Evolutionary conservation across 2,113 vertebrate species (phyloP).

Genomic region (Lepus timidus): DNA sequence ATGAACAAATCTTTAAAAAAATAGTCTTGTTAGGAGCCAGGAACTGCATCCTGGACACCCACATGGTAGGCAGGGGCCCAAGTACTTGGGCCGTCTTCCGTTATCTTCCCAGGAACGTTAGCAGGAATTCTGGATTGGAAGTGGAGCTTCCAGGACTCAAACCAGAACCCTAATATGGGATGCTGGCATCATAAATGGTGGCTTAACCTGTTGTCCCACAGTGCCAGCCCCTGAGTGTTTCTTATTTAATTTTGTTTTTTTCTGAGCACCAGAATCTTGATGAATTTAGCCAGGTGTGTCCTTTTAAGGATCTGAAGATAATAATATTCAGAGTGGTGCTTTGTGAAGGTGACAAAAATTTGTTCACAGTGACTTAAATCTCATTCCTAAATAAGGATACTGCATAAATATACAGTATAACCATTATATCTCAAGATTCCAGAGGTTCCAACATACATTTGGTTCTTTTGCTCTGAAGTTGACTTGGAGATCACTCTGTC

Average conservation of each 20-base stretch:
- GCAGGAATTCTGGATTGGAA: too few species aligned
- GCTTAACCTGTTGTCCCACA: too few species aligned
- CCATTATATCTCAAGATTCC: constrained; percentile 27
- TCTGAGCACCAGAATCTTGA: constrained; percentile 19
- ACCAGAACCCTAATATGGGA: too few species aligned
- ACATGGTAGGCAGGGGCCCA: too few species aligned
- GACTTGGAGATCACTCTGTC: not conserved
- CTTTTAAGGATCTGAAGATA: not conserved
- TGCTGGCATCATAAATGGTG: too few species aligned
- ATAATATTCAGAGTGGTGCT: not conserved
- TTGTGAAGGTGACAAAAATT: constrained; percentile 49
- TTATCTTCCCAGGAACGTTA: too few species aligned
- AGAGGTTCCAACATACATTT: not conserved
- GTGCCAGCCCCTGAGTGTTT: not conserved
- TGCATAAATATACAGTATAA: not conserved
- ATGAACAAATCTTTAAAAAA: too few species aligned
- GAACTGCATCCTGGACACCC: too few species aligned
- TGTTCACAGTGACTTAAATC: constrained; percentile 18
- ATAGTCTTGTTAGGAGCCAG: not conserved
- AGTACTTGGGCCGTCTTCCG: too few species aligned
- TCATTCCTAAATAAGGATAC: constrained; percentile 16
- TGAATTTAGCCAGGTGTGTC: not conserved
- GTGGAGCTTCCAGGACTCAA: too few species aligned
- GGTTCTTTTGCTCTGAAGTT: not conserved
- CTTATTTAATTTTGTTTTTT: constrained; percentile 42